Conservation (phyloP, 2,113 vertebrate genomes). For the Henicopernis longicauda region DNA sequence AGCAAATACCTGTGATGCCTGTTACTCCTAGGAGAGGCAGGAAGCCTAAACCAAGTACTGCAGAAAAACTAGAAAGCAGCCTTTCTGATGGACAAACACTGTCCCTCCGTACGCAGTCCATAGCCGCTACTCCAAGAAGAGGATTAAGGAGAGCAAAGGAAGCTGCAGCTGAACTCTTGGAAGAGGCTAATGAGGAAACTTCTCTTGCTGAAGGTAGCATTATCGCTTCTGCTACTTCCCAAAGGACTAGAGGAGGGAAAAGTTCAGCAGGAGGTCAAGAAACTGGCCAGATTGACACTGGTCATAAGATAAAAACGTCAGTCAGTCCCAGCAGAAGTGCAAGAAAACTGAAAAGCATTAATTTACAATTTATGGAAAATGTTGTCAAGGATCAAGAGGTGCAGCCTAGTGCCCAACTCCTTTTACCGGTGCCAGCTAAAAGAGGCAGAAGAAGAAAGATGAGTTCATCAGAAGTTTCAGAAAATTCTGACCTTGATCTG, state of each 20-base stretch:
- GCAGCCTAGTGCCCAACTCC: not conserved
- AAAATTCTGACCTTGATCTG: conserved; percentile 30
- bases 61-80: not conserved
- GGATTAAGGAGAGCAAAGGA: conserved; percentile 37
- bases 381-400: conserved; percentile 40
- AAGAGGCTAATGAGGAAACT: not conserved
- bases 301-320: not conserved
- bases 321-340: conserved; percentile 63
- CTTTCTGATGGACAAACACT: not conserved
- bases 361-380: conserved; percentile 62
- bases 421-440: conserved; percentile 31
- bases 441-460: conserved; percentile 68
- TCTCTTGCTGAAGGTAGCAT: not conserved
- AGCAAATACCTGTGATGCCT: conserved; percentile 13
- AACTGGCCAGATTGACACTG: not conserved
- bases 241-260: conserved; percentile 48
- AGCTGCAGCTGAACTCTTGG: not conserved
- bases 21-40: conserved; percentile 71
- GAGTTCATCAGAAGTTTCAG: not conserved
- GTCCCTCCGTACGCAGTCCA: accelerated
- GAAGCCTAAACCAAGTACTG: conserved; percentile 15
- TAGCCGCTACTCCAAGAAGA: conserved; percentile 4
- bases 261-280: conserved; percentile 12
- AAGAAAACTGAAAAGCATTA: conserved; percentile 61
- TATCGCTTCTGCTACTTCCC: conserved; percentile 2